phyloP scores from a whole-genome alignment of 2,888 invertebrate genomes.

The Amphipyra tragopoginis region DNA sequence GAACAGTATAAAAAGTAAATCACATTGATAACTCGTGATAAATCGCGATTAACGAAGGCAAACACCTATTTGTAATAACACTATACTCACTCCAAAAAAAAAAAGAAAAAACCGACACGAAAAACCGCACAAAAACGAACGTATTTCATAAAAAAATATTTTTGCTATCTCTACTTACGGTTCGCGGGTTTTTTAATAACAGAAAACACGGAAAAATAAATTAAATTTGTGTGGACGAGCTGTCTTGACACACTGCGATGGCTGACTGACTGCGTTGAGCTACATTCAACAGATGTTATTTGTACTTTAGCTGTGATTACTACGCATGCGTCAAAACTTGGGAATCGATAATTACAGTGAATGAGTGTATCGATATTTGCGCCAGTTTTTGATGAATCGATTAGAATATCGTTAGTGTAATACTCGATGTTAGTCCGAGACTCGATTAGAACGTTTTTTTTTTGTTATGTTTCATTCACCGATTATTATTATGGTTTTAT shows the following conservation, averaged over 20 bases:
- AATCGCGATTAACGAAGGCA: constrained; percentile 47
- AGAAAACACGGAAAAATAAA: constrained; percentile 73
- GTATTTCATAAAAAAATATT: constrained; percentile 16
- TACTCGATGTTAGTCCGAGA: not conserved
- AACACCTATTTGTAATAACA: constrained; percentile 54
- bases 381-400: constrained; percentile 43
- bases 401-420: constrained; percentile 6
- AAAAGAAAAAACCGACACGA: constrained; percentile 21
- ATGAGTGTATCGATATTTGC: constrained; percentile 49
- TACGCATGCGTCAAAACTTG: constrained; percentile 79
- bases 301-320: constrained; percentile 68
- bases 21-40: constrained; percentile 55
- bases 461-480: not conserved
- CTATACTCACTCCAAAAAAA: constrained; percentile 47
- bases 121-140: constrained; percentile 46
- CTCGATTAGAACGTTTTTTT: not conserved
- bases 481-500: not conserved
- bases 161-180: constrained; percentile 54
- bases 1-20: constrained; percentile 55
- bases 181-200: constrained; percentile 62
- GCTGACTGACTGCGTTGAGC: constrained; percentile 78
- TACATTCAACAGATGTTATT: constrained; percentile 84
- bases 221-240: constrained; percentile 69
- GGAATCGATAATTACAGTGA: constrained; percentile 75
- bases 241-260: constrained; percentile 70